These are phyloP conservation scores for Tangara arthus DNA, from an alignment of 2,797 vertebrate genomes.

Conservation along the genomic window DNA sequence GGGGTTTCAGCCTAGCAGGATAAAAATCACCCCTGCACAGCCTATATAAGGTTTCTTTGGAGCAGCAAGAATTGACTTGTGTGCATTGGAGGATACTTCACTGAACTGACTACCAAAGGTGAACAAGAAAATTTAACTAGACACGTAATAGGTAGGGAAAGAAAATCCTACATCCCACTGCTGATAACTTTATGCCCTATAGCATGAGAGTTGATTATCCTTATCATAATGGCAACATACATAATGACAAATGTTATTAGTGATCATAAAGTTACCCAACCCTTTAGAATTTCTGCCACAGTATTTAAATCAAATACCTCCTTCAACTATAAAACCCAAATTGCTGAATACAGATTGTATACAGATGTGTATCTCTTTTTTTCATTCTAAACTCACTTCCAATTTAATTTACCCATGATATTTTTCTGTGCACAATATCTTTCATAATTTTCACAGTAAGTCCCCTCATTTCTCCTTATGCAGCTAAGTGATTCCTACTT, in stretches of 20 bases:
- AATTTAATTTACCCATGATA: slow-evolving; percentile 16
- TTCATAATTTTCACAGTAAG: neutral
- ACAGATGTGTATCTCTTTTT: neutral
- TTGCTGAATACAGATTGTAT: neutral
- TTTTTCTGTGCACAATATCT: neutral
- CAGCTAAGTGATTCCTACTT: neutral
- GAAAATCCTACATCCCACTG: neutral
- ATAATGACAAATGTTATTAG: slow-evolving; percentile 39
- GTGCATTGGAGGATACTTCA: neutral
- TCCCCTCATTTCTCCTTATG: neutral
- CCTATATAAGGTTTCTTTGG: neutral
- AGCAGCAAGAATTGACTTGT: neutral
- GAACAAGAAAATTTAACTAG: neutral
- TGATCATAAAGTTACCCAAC: slow-evolving; percentile 39
- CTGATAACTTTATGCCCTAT: neutral
- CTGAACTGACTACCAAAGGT: neutral
- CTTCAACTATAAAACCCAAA: neutral
- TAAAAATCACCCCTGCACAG: neutral
- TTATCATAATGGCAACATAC: slow-evolving; percentile 19
- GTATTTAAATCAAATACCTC: slow-evolving; percentile 21
- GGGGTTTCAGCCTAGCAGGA: neutral
- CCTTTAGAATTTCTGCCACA: slow-evolving; percentile 20
- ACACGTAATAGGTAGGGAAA: neutral
- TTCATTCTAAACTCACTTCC: neutral
- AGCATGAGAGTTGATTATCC: slow-evolving; percentile 31